These are phyloP conservation scores for Oreocharis arfaki DNA, from an alignment of 2,113 vertebrate genomes.

Conservation along the genomic window DNA sequence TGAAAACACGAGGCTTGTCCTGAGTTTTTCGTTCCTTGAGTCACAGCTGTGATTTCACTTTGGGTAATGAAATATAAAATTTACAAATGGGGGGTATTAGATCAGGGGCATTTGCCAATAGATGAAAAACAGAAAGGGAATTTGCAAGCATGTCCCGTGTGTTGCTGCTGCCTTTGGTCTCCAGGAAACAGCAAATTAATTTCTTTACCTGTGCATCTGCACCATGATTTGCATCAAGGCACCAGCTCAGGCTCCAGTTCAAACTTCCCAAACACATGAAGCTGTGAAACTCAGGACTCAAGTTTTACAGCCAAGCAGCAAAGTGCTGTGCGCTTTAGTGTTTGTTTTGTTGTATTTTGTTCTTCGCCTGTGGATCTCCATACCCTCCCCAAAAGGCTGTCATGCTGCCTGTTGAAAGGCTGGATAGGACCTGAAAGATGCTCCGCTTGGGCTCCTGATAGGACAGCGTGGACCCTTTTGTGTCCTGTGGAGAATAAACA, in stretches of 20 bases:
- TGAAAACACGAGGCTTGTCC: not conserved
- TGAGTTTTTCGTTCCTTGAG: not conserved
- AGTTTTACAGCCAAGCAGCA: not conserved
- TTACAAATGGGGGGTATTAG: not conserved
- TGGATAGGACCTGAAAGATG: not conserved
- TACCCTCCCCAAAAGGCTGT: not conserved
- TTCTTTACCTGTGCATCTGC: not conserved
- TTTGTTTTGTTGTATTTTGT: too few relatives aligned
- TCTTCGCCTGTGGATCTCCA: not conserved
- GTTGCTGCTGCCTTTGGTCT: not conserved
- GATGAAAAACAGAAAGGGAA: not conserved
- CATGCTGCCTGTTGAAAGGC: not conserved
- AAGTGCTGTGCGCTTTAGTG: not conserved
- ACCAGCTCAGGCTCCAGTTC: not conserved
- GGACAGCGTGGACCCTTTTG: not conserved
- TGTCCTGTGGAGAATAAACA: not conserved
- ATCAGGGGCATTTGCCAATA: not conserved
- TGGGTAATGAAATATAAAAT: not conserved
- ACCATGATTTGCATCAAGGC: not conserved
- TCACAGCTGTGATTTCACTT: not conserved
- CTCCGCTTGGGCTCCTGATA: not conserved
- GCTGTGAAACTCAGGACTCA: not conserved
- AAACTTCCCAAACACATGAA: fast-evolving
- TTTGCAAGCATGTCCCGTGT: not conserved
- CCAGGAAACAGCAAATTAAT: not conserved